Conservation (phyloP, 2,113 vertebrate genomes). For the Cervus canadensis region DNA sequence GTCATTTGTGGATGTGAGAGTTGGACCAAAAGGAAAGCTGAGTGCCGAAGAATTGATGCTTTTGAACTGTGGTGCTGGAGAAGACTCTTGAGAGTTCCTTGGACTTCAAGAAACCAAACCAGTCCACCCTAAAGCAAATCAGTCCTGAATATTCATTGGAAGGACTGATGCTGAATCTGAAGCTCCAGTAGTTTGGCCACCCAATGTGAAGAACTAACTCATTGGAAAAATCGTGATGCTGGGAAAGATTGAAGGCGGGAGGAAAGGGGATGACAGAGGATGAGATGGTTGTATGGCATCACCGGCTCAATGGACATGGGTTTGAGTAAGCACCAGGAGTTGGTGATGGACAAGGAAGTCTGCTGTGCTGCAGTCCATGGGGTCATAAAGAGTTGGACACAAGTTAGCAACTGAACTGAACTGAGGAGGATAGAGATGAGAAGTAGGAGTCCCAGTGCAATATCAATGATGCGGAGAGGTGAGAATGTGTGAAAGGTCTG, state of each 20-base stretch:
- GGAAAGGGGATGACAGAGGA: background rate
- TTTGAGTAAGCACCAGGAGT: background rate
- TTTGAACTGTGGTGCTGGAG: background rate
- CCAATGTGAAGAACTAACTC: background rate
- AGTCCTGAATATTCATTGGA: background rate
- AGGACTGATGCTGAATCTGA: background rate
- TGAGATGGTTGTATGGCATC: background rate
- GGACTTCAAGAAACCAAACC: background rate
- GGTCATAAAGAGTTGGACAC: background rate
- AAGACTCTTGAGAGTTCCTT: background rate
- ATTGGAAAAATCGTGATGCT: background rate
- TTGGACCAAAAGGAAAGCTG: background rate
- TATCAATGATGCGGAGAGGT: background rate
- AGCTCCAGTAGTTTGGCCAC: background rate
- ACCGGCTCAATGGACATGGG: rapidly evolving
- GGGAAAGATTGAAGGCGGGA: background rate
- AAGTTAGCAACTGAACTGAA: background rate
- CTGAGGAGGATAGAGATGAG: background rate
- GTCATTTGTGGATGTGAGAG: background rate
- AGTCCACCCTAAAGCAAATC: background rate
- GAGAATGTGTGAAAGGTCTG: background rate
- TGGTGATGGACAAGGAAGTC: background rate
- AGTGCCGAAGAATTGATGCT: background rate
- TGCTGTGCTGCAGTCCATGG: background rate
- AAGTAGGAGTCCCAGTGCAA: no score